phyloP scores from a whole-genome alignment of 2,797 vertebrate genomes.

The Hippoglossus hippoglossus region DNA sequence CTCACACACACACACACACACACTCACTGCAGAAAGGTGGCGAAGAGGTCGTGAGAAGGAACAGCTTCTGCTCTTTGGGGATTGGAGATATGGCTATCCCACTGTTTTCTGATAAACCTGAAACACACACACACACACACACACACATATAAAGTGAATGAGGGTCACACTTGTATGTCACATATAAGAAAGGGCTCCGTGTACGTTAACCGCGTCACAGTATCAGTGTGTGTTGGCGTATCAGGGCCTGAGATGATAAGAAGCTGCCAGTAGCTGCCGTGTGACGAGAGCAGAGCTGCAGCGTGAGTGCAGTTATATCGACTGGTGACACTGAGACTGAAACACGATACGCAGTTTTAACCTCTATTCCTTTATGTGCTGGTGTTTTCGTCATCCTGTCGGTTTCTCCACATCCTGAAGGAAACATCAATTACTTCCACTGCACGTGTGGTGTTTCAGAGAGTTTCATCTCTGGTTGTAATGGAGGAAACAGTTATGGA shows the following conservation, averaged over 20 bases:
- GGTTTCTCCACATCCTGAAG: too few species aligned
- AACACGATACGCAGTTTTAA: too few species aligned
- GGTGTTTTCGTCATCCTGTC: too few species aligned
- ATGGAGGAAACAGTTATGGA: too few species aligned
- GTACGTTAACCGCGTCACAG: too few species aligned
- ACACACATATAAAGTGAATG: constrained; percentile 9
- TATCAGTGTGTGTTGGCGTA: neutral
- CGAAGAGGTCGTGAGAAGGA: constrained; percentile 85
- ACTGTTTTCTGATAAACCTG: constrained; percentile 87
- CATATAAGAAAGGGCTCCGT: too few species aligned
- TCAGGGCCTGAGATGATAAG: neutral
- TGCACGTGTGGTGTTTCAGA: too few species aligned
- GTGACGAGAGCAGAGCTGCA: neutral
- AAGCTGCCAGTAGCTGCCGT: neutral
- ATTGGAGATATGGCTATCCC: constrained; percentile 82
- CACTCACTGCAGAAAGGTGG: constrained; percentile 91
- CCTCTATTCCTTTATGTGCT: too few species aligned
- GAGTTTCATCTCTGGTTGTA: too few species aligned
- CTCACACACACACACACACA: neutral
- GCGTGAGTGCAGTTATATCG: neutral
- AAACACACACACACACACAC: constrained; percentile 46
- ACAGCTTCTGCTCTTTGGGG: constrained; percentile 87
- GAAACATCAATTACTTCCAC: too few species aligned
- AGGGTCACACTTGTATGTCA: too few species aligned
- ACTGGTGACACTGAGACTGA: neutral